These are phyloP conservation scores for Drepanosiphum platanoidis DNA, from an alignment of 2,888 invertebrate genomes.

Conservation along the genomic window DNA sequence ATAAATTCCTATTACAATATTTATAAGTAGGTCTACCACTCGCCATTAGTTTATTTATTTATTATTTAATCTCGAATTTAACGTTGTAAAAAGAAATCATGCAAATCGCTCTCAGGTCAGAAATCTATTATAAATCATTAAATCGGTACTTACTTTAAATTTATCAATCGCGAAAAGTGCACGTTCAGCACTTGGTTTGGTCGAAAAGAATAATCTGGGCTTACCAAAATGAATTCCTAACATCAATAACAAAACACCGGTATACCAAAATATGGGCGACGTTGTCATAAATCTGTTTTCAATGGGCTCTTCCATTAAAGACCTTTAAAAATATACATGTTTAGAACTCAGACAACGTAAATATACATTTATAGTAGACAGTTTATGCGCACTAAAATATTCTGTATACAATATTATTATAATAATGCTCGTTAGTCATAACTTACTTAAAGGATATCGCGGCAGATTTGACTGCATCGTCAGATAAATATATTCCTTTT, in stretches of 20 bases:
- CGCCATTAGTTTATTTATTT: too few relatives aligned
- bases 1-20: too few relatives aligned
- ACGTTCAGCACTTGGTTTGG: neutral
- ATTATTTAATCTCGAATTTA: too few relatives aligned
- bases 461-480: conserved; percentile 18
- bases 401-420: too few relatives aligned
- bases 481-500: conserved; percentile 32
- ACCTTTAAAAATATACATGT: neutral
- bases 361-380: too few relatives aligned
- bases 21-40: too few relatives aligned
- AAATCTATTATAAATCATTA: too few relatives aligned
- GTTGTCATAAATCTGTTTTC: conserved; percentile 22
- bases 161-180: conserved; percentile 17
- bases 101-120: too few relatives aligned
- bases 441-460: conserved; percentile 1
- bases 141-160: neutral
- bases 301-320: conserved; percentile 22
- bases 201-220: conserved; percentile 33
- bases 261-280: conserved; percentile 30
- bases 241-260: neutral
- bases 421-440: too few relatives aligned
- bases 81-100: too few relatives aligned
- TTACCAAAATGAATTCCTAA: conserved; percentile 24
- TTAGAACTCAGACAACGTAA: too few relatives aligned
- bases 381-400: too few relatives aligned